Evolutionary conservation across 2,888 invertebrate species (phyloP).

Genomic region (Cyrtodaria siliqua): DNA sequence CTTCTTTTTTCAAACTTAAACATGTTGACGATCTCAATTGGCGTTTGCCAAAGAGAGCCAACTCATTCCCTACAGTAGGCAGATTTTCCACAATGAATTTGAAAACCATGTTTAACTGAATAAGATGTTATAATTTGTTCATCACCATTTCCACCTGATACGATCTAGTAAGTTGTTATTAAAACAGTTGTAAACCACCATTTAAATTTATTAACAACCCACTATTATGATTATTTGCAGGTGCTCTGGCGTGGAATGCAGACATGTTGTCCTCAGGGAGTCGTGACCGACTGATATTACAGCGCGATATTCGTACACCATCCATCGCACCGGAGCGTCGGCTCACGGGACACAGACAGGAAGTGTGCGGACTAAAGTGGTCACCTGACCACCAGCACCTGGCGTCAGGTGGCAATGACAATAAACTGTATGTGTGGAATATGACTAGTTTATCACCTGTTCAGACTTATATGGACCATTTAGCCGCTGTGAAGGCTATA

Average conservation of each 20-base stretch:
- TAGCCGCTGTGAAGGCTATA: slow-evolving; percentile 97
- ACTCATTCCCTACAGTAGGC: too few species aligned
- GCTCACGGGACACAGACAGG: slow-evolving; percentile 97
- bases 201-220: too few species aligned
- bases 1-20: too few species aligned
- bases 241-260: slow-evolving; percentile 99
- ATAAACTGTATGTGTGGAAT: slow-evolving; percentile 96
- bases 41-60: too few species aligned
- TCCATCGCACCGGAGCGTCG: slow-evolving; percentile 84
- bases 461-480: slow-evolving; percentile 98
- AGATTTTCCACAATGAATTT: too few species aligned
- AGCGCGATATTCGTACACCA: slow-evolving; percentile 93
- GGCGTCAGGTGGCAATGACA: slow-evolving; percentile 99
- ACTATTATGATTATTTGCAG: too few species aligned
- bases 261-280: slow-evolving; percentile 98
- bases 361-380: slow-evolving; percentile 98
- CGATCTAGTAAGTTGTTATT: too few species aligned
- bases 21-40: too few species aligned
- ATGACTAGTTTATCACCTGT: slow-evolving; percentile 90
- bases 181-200: too few species aligned
- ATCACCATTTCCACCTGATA: too few species aligned
- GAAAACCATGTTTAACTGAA: too few species aligned
- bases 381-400: slow-evolving; percentile 98
- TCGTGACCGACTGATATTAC: slow-evolving; percentile 96
- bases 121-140: too few species aligned